These are phyloP conservation scores for Crematogaster levior DNA, from an alignment of 2,888 invertebrate genomes.

Conservation along the genomic window DNA sequence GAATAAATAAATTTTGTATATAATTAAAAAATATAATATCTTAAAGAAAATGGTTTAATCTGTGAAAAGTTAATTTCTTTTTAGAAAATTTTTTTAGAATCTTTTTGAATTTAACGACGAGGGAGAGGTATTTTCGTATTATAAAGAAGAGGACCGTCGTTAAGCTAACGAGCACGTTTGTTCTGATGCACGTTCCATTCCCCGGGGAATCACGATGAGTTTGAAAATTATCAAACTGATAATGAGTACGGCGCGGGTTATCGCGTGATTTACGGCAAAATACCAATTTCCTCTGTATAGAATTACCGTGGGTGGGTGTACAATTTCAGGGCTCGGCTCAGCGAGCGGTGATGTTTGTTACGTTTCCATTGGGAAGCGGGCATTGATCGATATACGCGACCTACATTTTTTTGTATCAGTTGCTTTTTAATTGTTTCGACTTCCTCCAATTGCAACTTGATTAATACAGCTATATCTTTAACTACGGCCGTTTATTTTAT, in stretches of 20 bases:
- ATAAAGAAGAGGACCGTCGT: conserved; percentile 28
- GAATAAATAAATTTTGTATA: background rate
- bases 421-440: conserved; percentile 53
- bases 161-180: conserved; percentile 52
- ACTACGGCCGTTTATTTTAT: conserved; percentile 40
- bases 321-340: conserved; percentile 44
- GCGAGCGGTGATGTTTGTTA: conserved; percentile 45
- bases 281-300: conserved; percentile 66
- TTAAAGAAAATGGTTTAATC: background rate
- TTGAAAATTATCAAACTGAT: conserved; percentile 68
- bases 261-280: conserved; percentile 62
- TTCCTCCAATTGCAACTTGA: conserved; percentile 54
- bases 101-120: background rate
- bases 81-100: conserved; percentile 24
- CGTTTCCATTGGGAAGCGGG: conserved; percentile 39
- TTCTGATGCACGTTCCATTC: conserved; percentile 43
- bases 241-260: conserved; percentile 64
- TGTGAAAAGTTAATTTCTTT: background rate
- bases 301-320: conserved; percentile 54
- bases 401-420: conserved; percentile 53
- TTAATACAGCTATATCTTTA: conserved; percentile 51
- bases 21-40: background rate
- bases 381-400: conserved; percentile 51
- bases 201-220: conserved; percentile 54
- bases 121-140: background rate